Percentiles rank a stretch among this genome's conserved stretches.
These are phyloP conservation scores for Lophura nycthemera DNA, from an alignment of 2,113 vertebrate genomes.

Conservation along the genomic window DNA sequence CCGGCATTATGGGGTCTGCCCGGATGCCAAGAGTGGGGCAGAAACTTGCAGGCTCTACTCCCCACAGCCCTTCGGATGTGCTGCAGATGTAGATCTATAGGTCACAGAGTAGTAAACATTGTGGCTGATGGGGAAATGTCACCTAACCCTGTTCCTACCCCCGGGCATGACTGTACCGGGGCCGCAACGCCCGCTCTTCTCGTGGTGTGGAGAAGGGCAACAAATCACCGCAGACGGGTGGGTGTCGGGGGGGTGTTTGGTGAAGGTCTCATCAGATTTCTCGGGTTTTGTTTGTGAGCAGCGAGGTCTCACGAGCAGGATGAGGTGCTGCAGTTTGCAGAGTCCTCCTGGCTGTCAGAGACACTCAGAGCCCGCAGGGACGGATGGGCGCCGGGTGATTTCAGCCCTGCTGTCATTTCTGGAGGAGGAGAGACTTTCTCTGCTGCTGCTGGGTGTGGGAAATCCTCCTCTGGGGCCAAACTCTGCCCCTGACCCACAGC, in stretches of 20 bases:
- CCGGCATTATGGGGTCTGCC: neutral
- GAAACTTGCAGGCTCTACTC: rapidly evolving
- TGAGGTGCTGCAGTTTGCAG: too few relatives aligned
- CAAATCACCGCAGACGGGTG: neutral
- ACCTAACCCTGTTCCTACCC: constrained; percentile 11
- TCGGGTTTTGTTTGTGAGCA: neutral
- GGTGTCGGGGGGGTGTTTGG: neutral
- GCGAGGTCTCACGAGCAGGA: neutral
- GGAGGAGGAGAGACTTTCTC: neutral
- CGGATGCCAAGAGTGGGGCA: rapidly evolving
- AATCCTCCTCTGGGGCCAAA: neutral
- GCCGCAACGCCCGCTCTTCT: neutral
- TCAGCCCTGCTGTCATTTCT: neutral
- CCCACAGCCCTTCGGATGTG: neutral
- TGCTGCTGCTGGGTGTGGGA: neutral
- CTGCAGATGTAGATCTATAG: constrained; percentile 23
- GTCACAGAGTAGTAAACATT: neutral
- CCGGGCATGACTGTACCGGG: neutral
- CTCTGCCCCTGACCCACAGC: neutral
- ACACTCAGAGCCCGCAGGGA: neutral
- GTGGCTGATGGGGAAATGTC: constrained; percentile 58
- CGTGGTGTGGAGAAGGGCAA: neutral
- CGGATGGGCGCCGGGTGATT: neutral
- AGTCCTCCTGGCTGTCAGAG: neutral
- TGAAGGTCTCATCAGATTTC: neutral